Evolutionary conservation across 2,888 invertebrate genomes (phyloP).

Genomic region (Dryocosmus kuriphilus): DNA sequence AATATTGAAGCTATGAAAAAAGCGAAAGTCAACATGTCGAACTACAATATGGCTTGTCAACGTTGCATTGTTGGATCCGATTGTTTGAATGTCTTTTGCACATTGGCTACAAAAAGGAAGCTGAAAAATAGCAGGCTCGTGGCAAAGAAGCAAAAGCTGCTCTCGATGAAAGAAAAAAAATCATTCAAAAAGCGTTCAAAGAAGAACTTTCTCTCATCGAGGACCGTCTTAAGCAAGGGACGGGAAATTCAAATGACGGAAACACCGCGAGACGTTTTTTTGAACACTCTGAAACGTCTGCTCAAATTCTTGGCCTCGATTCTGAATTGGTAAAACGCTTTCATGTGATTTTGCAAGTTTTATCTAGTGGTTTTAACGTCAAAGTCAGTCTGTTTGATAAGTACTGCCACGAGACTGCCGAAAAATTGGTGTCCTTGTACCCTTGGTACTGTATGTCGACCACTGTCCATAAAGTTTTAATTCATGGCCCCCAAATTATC

Average conservation of each 20-base stretch:
- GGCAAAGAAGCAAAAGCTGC: not conserved
- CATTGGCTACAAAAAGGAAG: constrained; percentile 12
- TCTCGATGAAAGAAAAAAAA: not conserved
- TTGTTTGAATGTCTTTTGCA: constrained; percentile 54
- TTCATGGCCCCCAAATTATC: constrained; percentile 11
- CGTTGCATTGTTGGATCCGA: constrained; percentile 53
- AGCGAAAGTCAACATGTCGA: constrained; percentile 30
- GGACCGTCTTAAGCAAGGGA: not conserved
- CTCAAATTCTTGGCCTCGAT: constrained; percentile 15
- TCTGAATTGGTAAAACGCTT: constrained; percentile 6
- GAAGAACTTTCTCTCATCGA: not conserved
- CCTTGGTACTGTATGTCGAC: constrained; percentile 24
- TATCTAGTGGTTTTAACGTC: constrained; percentile 31
- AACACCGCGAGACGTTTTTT: constrained; percentile 31
- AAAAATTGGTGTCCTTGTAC: not conserved
- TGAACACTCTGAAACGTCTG: constrained; percentile 21
- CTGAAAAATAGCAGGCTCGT: not conserved
- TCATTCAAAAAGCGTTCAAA: not conserved
- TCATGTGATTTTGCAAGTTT: constrained; percentile 34
- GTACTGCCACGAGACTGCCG: constrained; percentile 7
- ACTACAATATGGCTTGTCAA: constrained; percentile 47
- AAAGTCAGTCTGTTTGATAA: not conserved
- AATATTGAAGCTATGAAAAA: constrained; percentile 44
- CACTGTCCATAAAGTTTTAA: constrained; percentile 4
- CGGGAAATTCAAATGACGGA: not conserved